Conservation (phyloP, 2,797 vertebrate species). For the Oceanodroma leucorhoa region DNA sequence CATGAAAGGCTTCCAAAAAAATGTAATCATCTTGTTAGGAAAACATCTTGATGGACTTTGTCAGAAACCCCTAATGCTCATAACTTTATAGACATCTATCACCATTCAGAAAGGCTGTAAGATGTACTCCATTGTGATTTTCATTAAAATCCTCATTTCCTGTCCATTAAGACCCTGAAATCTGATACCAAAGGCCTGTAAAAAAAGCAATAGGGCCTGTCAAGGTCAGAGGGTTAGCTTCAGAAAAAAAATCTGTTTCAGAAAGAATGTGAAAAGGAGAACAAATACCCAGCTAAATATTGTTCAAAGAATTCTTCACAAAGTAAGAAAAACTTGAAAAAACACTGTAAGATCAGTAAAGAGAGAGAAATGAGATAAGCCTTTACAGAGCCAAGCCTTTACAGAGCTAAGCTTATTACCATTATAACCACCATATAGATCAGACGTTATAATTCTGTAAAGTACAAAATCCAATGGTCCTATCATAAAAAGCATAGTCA, state of each 20-base stretch:
- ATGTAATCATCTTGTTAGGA: not conserved
- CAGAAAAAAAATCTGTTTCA: not conserved
- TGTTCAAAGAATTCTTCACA: not conserved
- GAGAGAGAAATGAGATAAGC: not conserved
- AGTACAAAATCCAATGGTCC: not conserved
- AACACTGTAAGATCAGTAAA: rapidly evolving
- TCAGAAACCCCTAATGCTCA: not conserved
- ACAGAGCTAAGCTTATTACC: not conserved
- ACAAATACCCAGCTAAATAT: not conserved
- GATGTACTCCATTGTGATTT: not conserved
- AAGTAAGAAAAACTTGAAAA: not conserved
- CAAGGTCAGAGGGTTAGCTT: not conserved
- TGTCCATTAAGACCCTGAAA: not conserved
- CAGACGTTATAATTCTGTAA: not conserved
- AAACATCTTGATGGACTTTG: not conserved
- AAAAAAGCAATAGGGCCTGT: not conserved
- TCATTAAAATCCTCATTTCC: not conserved
- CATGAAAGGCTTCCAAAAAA: not conserved
- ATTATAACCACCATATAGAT: not conserved
- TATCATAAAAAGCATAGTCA: not conserved
- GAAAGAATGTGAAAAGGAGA: not conserved
- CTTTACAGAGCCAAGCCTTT: not conserved
- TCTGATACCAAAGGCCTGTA: not conserved
- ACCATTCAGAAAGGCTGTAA: not conserved
- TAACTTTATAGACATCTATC: not conserved